Percentiles rank a stretch among this genome's conserved stretches.
Evolutionary conservation across 2,888 invertebrate species (phyloP).

Genomic region (Eupithecia centaureata): DNA sequence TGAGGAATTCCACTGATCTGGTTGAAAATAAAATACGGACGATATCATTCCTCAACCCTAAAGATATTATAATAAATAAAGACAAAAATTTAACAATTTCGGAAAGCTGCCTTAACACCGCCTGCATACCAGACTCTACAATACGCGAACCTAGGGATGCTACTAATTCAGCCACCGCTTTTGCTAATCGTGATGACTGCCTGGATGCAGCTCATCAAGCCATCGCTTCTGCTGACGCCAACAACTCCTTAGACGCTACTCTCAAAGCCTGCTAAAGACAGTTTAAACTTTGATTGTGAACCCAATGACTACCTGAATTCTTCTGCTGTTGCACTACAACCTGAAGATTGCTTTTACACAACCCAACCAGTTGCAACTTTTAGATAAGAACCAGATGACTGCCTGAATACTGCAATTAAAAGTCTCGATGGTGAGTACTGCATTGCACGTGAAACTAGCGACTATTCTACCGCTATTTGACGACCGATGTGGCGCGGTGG

Average conservation of each 20-base stretch:
- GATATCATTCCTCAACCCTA: too few relatives aligned
- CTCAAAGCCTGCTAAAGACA: not conserved
- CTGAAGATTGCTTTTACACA: constrained; percentile 5
- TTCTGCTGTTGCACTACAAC: constrained; percentile 11
- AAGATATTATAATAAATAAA: too few relatives aligned
- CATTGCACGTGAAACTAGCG: constrained; percentile 5
- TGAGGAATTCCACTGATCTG: too few relatives aligned
- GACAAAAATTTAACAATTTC: too few relatives aligned
- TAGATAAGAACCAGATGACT: constrained; percentile 11
- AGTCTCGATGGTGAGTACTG: constrained; percentile 3
- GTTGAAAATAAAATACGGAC: too few relatives aligned
- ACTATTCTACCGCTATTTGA: constrained; percentile 8
- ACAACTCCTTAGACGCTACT: not conserved
- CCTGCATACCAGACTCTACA: constrained; percentile 3
- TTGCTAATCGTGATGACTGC: constrained; percentile 8
- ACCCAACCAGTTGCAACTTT: not conserved
- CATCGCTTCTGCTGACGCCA: constrained; percentile 1
- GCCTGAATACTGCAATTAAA: constrained; percentile 12
- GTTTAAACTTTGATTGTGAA: not conserved
- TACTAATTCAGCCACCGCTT: constrained; percentile 8
- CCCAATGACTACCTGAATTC: constrained; percentile 8
- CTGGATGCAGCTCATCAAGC: constrained; percentile 10
- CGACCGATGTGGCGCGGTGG: too few relatives aligned
- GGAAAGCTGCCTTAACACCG: too few relatives aligned
- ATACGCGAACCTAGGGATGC: constrained; percentile 10